Percentiles rank a stretch among this genome's conserved stretches.
phyloP scores from a whole-genome alignment of 1,140 invertebrate species.

The Mizuhopecten yessoensis region DNA sequence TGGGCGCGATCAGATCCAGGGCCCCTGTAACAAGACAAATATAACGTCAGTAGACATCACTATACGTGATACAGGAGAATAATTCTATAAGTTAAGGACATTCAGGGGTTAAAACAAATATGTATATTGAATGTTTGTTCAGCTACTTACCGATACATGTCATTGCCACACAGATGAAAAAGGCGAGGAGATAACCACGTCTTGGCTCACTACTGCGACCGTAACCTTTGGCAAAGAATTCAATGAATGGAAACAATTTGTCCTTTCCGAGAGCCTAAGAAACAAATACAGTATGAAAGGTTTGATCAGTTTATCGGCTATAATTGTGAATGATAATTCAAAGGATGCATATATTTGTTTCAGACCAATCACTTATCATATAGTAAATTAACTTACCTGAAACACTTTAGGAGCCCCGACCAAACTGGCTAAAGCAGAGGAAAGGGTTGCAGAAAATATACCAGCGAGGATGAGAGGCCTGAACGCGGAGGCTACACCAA shows the following conservation, averaged over 20 bases:
- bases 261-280: slow-evolving; percentile 95
- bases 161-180: slow-evolving; percentile 93
- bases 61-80: too few species aligned
- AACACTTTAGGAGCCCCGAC: slow-evolving; percentile 93
- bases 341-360: neutral
- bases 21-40: slow-evolving; percentile 84
- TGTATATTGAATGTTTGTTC: too few species aligned
- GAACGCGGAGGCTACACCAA: slow-evolving; percentile 95
- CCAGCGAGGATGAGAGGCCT: slow-evolving; percentile 96
- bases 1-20: slow-evolving; percentile 94
- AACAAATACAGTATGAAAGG: neutral
- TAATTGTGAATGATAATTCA: neutral
- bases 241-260: slow-evolving; percentile 95
- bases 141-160: slow-evolving; percentile 91
- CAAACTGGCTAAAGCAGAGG: slow-evolving; percentile 96
- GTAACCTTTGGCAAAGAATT: slow-evolving; percentile 96
- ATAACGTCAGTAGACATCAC: neutral
- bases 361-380: neutral
- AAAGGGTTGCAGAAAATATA: slow-evolving; percentile 97
- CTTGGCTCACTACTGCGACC: slow-evolving; percentile 92
- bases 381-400: slow-evolving; percentile 83
- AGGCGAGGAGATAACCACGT: slow-evolving; percentile 95
- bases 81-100: too few species aligned
- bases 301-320: too few species aligned
- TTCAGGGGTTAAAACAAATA: too few species aligned